Conservation (phyloP, 2,888 invertebrate species). For the Nudaria mundana region DNA sequence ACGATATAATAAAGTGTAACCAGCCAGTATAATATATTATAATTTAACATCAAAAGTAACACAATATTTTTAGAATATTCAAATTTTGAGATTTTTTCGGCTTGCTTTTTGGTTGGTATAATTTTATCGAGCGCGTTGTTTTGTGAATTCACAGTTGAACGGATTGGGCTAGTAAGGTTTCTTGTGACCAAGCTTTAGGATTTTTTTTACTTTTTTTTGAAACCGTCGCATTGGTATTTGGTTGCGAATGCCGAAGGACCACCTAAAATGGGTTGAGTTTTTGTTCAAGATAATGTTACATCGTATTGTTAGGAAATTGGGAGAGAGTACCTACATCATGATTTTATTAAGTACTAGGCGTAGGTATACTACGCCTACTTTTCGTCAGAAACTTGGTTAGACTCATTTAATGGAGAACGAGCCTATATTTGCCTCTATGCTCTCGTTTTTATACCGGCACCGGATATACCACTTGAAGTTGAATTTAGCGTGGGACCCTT, state of each 20-base stretch:
- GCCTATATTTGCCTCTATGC: not conserved
- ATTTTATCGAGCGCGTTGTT: slow-evolving; percentile 49
- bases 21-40: too few species aligned
- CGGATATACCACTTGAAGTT: not conserved
- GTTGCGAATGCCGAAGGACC: slow-evolving; percentile 34
- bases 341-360: not conserved
- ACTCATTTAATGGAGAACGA: not conserved
- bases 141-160: slow-evolving; percentile 49
- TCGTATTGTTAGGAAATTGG: too few species aligned
- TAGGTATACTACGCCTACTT: not conserved
- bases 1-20: too few species aligned
- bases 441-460: too few species aligned
- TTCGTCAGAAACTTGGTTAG: not conserved
- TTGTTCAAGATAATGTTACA: not conserved
- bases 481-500: not conserved
- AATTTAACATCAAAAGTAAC: slow-evolving; percentile 21
- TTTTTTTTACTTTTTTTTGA: slow-evolving; percentile 25
- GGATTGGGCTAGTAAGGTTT: slow-evolving; percentile 41
- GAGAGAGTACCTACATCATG: too few species aligned
- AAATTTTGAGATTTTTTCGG: slow-evolving; percentile 10
- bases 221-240: slow-evolving; percentile 18
- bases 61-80: slow-evolving; percentile 22
- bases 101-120: slow-evolving; percentile 20
- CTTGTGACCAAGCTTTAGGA: slow-evolving; percentile 40
- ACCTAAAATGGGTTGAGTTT: slow-evolving; percentile 22